Evolutionary conservation across 2,888 invertebrate genomes (phyloP), one percentile per base, ranked within the genome.

Genomic region (Anodontia alba): DNA sequence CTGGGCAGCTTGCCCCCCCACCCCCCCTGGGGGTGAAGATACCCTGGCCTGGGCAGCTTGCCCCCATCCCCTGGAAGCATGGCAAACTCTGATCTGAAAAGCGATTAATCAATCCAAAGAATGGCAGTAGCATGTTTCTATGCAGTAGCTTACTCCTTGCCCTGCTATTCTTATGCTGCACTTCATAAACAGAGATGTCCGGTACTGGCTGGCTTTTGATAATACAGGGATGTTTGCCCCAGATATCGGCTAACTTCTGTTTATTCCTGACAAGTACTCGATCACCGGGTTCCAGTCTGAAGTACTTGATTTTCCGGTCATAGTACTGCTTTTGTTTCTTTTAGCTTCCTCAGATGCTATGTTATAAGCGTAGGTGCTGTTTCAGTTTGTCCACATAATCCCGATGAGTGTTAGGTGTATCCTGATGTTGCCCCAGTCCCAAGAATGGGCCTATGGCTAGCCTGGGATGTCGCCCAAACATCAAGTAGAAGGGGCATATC

Each of bases 311-410:
- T 26, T 57, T 57, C 29, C 29, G 57, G 29, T 57, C 57, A 20
- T 57, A 57, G 57, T 57, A 57, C 57, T 57, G 23, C 57, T 57
- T 57, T 26, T 57, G 7, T 29, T 57, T 26, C 17, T 57, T 7
- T 57, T 57, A 23, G 57, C 29, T 17, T 57, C 57, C 29, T 57
- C 29, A 26, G 57, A 57, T 29, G 57, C 57, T 20, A 23, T 57
- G 57, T 57, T 57, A 29, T 57, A 57, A 26, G 57, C 29, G 29
- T 57, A 57, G 29, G 29, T 29, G 57, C 26, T 57, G 57, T 57
- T 20, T 26, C 17, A 57, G 17, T 29, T 29, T 57, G 57, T 57
- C 57, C 10, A 29, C 26, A 26, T 26, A 57, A 29, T 57, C 57
- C 20, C 5, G 57, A 57, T 57, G 57, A 29, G 26, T 29, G 2